These are phyloP conservation scores for Muraenolepis orangiensis DNA, from an alignment of 2,797 vertebrate genomes.

Conservation along the genomic window DNA sequence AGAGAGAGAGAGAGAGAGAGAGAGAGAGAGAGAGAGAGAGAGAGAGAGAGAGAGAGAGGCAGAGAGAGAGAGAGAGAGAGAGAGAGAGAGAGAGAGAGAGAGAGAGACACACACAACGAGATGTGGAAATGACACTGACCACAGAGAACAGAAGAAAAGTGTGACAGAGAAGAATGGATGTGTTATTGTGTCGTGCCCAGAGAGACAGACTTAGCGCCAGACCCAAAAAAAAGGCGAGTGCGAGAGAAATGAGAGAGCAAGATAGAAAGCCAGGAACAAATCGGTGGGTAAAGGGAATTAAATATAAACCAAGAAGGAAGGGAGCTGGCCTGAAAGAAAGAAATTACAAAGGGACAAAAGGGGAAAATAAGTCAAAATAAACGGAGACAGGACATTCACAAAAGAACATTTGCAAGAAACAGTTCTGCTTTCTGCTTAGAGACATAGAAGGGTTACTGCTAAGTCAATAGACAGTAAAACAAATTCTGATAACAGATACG, in stretches of 20 bases:
- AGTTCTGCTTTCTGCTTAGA: too few relatives aligned
- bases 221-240: not conserved
- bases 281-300: too few relatives aligned
- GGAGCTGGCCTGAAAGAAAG: not conserved
- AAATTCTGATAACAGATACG: too few relatives aligned
- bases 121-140: not conserved
- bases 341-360: not conserved
- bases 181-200: not conserved
- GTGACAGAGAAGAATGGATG: not conserved
- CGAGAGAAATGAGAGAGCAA: not conserved
- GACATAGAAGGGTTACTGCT: not conserved
- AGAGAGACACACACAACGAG: not conserved
- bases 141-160: not conserved
- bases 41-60: not conserved
- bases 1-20: not conserved
- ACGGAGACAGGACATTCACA: not conserved
- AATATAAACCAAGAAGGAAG: not conserved
- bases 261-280: not conserved
- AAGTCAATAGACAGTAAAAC: not conserved
- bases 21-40: not conserved
- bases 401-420: too few relatives aligned
- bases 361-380: slow-evolving; percentile 23
- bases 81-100: not conserved
- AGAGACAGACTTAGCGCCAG: not conserved
- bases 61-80: not conserved